Conservation (phyloP, 2,888 invertebrate genomes). For the Sarcophaga subvicina region DNA sequence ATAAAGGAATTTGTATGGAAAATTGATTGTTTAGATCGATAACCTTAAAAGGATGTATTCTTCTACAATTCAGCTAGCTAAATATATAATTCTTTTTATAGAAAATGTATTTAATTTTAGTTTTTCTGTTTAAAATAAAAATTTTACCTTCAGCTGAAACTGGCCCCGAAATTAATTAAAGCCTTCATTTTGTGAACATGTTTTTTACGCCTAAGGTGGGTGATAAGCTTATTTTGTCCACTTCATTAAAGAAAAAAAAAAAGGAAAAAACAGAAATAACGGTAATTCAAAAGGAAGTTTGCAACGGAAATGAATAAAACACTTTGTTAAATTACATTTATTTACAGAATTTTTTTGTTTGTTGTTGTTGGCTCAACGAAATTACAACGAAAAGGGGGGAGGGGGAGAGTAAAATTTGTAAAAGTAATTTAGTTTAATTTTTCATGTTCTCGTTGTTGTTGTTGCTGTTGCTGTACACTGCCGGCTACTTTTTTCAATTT, state of each 20-base stretch:
- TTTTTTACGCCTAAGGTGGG: not conserved
- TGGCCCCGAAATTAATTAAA: not conserved
- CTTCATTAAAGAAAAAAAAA: not conserved
- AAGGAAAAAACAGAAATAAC: not conserved
- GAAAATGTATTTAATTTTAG: too few species aligned
- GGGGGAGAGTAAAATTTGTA: conserved; percentile 59
- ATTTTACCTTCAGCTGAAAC: not conserved
- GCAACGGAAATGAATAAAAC: conserved; percentile 56
- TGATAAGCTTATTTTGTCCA: not conserved
- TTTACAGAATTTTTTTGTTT: not conserved
- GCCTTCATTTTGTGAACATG: not conserved
- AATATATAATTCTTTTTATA: too few species aligned
- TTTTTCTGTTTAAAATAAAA: too few species aligned
- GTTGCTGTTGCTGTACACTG: not conserved
- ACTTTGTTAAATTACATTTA: conserved; percentile 56
- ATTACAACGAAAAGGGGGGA: not conserved
- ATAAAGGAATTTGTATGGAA: too few species aligned
- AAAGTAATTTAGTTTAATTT: conserved; percentile 64
- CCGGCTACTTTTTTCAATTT: conserved; percentile 46
- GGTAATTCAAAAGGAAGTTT: conserved; percentile 31
- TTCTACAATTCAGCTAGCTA: too few species aligned
- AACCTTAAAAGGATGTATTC: too few species aligned
- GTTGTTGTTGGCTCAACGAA: not conserved
- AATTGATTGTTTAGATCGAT: too few species aligned
- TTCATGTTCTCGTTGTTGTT: conserved; percentile 10